phyloP scores from a whole-genome alignment of 2,113 vertebrate species.

The Aphyosemion australe region DNA sequence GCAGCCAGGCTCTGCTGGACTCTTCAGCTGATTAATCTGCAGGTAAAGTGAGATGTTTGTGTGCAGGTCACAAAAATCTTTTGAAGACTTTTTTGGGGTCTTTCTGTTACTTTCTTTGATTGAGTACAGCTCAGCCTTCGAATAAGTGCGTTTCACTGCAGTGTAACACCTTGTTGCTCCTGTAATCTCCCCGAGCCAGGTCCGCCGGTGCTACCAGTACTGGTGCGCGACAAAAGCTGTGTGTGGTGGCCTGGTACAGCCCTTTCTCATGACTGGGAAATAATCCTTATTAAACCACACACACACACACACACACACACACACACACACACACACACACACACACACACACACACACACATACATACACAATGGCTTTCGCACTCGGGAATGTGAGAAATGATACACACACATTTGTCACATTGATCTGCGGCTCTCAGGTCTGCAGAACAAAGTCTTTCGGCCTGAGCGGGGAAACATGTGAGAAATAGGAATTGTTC shows the following conservation, averaged over 20 bases:
- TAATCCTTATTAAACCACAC: conserved; percentile 81
- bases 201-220: conserved; percentile 72
- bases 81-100: neutral
- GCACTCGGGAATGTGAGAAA: conserved; percentile 45
- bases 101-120: neutral
- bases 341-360: conserved; percentile 40
- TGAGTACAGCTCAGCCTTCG: conserved; percentile 16
- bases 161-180: conserved; percentile 48
- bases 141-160: conserved; percentile 1
- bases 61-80: no score
- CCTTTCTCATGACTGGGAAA: conserved; percentile 82
- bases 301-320: no score
- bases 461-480: conserved; percentile 61
- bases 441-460: conserved; percentile 58
- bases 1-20: conserved; percentile 63
- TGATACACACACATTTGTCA: conserved; percentile 36
- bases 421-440: conserved; percentile 46
- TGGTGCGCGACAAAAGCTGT: conserved; percentile 79
- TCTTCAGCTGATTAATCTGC: conserved; percentile 45
- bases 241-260: conserved; percentile 85
- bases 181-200: conserved; percentile 77
- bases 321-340: conserved; percentile 25
- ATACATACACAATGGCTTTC: conserved; percentile 45
- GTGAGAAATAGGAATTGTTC: conserved; percentile 70
- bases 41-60: neutral